Conservation (phyloP, 92 coral and sea anemone genomes). For the Zoanthus solanderi region DNA sequence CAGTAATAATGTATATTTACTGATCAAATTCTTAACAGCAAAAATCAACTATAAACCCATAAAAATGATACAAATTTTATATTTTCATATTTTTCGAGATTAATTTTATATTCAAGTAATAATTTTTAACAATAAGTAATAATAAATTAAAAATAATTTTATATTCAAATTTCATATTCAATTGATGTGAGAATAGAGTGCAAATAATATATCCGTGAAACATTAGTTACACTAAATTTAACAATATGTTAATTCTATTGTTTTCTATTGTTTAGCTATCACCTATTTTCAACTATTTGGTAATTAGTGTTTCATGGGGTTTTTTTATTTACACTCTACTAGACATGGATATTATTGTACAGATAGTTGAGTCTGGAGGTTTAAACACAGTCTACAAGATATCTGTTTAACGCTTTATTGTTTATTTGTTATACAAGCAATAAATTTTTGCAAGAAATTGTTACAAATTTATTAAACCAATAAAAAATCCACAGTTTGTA, state of each 20-base stretch:
- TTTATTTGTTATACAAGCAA: background rate
- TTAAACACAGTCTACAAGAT: background rate
- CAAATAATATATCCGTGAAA: background rate
- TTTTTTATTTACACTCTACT: conserved; percentile 2
- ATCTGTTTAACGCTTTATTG: background rate
- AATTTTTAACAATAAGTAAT: conserved; percentile 9
- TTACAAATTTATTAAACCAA: background rate
- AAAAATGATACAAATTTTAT: background rate
- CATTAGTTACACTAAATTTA: conserved; percentile 5
- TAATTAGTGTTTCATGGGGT: conserved; percentile 15
- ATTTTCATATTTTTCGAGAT: conserved; percentile 11
- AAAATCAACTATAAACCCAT: conserved; percentile 12
- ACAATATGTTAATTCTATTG: background rate
- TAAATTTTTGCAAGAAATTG: no score
- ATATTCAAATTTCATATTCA: conserved; percentile 6
- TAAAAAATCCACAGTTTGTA: conserved; percentile 7
- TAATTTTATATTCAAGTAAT: conserved; percentile 6
- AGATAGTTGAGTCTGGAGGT: conserved; percentile 4
- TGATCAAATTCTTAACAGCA: conserved; percentile 15
- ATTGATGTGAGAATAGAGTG: conserved; percentile 8
- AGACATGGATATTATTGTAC: background rate
- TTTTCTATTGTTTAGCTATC: conserved; percentile 1
- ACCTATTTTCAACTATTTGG: conserved; percentile 12
- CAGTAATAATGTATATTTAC: conserved; percentile 4
- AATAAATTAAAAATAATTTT: conserved; percentile 8